These are phyloP conservation scores for Hemibagrus guttatus DNA, from an alignment of 2,797 vertebrate genomes.

Conservation along the genomic window DNA sequence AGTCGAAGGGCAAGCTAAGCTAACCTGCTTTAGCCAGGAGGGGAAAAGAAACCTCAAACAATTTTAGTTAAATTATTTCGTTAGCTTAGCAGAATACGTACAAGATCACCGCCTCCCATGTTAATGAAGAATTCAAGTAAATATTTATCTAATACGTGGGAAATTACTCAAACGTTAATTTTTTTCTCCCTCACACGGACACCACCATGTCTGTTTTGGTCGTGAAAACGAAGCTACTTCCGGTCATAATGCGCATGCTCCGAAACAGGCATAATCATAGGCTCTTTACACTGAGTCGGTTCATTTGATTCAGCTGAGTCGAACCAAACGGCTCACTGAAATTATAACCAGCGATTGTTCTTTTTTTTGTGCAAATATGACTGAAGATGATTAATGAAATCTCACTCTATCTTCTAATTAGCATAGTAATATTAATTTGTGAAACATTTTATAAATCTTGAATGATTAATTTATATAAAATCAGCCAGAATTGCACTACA, in stretches of 20 bases:
- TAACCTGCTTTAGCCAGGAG: not conserved
- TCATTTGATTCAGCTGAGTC: not conserved
- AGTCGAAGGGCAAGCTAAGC: constrained; percentile 1
- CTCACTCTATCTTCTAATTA: not conserved
- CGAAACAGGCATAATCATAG: not conserved
- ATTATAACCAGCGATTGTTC: not conserved
- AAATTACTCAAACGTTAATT: not conserved
- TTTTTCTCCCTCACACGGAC: not conserved
- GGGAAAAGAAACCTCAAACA: not conserved
- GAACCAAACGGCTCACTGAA: not conserved
- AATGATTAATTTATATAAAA: not conserved
- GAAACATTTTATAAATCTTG: not conserved
- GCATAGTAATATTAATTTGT: not conserved
- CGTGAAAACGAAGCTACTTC: not conserved
- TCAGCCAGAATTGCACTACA: not conserved
- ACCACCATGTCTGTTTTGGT: constrained; percentile 23
- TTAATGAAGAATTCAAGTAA: constrained; percentile 33
- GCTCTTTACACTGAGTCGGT: not conserved
- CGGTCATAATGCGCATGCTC: not conserved
- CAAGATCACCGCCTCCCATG: constrained; percentile 78
- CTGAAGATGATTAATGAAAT: not conserved
- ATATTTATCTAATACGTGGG: no score
- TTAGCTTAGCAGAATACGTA: constrained; percentile 56
- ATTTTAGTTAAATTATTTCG: not conserved
- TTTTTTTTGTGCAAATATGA: not conserved